Evolutionary conservation across 2,797 vertebrate genomes (phyloP), one percentile per base, ranked within the genome.

Genomic region (Setipinna tenuifilis): DNA sequence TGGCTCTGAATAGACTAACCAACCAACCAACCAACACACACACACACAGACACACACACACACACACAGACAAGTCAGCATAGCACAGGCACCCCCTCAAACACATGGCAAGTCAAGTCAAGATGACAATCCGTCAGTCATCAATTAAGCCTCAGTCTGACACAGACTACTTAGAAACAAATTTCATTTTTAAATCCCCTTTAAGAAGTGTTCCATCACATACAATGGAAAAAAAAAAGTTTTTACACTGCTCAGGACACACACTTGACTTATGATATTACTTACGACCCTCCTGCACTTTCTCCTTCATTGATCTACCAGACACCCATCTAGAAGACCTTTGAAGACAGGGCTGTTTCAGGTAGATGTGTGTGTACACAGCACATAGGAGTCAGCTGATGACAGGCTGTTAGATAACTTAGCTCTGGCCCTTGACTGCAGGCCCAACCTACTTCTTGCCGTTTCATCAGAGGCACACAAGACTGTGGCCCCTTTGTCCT

Each of bases 1-100:
- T 94, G 95, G 87, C 93, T 88, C 95, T 96, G 84, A 21, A 21
- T 86, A 54, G 61, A 82, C 50, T 54, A 54, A 54, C 50, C 50
- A 9, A 54, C 50, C 48, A 59, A 82, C 50, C 9, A 54, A 54
- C 50, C 50, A 9, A 54, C 50, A 54, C 50, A 54, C 14, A 89
- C 90, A 92, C 17, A 89, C 2, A 75, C 2, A 11, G 17, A 82
- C 21, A 59, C 21, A 82, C 48, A 4, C 0, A 82, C 23, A 68
- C 50, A 68, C 23, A 46, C 10, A 61, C 35, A 21, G 31, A 78
- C 35, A 44, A 23, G 28, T 54, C 50, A 35, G 9, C 0, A 61
- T 46, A 12, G 31, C 25, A 83, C 58, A 75, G n/a, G 35, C 31
- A 61, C n/a, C 25, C 44, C 78, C 6, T 16, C 6, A 81, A 17